These are phyloP conservation scores for Slavum lentiscoides DNA, from an alignment of 2,888 invertebrate species.

Conservation along the genomic window DNA sequence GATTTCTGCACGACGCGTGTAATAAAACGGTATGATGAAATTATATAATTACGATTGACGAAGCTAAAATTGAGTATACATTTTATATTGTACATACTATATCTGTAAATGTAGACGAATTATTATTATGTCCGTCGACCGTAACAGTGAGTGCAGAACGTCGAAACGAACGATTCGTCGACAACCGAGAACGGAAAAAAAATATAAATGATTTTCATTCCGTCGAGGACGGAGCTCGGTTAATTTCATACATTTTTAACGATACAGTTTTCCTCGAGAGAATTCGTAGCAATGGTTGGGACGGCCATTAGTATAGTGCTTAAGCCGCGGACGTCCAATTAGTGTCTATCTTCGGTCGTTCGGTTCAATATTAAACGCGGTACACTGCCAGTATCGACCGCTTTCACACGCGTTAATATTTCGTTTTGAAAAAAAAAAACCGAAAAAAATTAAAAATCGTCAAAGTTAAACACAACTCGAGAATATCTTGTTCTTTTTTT, in stretches of 20 bases:
- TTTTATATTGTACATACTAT: too few relatives aligned
- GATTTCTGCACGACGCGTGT: too few relatives aligned
- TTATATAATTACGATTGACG: too few relatives aligned
- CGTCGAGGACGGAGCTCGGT: too few relatives aligned
- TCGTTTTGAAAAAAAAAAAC: not conserved
- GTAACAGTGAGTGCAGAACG: too few relatives aligned
- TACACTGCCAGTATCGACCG: not conserved
- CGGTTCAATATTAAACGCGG: not conserved
- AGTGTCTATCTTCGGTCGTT: constrained; percentile 7
- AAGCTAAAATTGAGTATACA: too few relatives aligned
- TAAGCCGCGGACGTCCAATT: constrained; percentile 13
- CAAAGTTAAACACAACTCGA: too few relatives aligned
- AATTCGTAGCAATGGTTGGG: not conserved
- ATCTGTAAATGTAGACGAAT: too few relatives aligned
- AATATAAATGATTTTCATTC: not conserved
- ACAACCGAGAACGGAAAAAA: not conserved
- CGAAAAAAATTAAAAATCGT: not conserved
- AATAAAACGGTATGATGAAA: too few relatives aligned
- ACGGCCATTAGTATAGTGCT: not conserved
- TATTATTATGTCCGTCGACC: too few relatives aligned
- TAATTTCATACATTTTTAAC: constrained; percentile 10
- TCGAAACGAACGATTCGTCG: not conserved
- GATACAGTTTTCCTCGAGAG: not conserved
- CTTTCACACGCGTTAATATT: not conserved
- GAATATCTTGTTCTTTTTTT: too few relatives aligned